A percentile compares a stretch with the other conserved stretches of the same genome.
Conservation (phyloP, 1,140 invertebrate genomes). For the Ectropis grisescens region DNA sequence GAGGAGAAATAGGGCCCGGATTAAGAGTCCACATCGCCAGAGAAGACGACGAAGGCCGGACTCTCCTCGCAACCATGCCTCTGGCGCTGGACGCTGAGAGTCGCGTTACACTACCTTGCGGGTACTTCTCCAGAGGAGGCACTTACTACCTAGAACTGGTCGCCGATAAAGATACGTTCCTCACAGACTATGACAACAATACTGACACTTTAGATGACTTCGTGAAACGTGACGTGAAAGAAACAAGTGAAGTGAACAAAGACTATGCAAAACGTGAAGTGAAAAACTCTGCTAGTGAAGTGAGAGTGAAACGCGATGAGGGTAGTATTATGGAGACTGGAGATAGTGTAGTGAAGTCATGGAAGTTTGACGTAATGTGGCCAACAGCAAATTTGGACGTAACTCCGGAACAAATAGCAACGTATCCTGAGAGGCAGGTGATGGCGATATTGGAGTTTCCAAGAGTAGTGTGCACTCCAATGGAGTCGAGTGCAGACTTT, state of each 20-base stretch:
- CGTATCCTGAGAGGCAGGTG: slow-evolving; percentile 82
- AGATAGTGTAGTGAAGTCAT: slow-evolving; percentile 61
- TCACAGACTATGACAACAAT: slow-evolving; percentile 48
- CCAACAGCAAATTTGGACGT: slow-evolving; percentile 78
- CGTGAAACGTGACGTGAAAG: not conserved
- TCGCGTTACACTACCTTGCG: slow-evolving; percentile 75
- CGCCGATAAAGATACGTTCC: slow-evolving; percentile 55
- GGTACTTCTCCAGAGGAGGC: slow-evolving; percentile 77
- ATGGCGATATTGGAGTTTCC: slow-evolving; percentile 80
- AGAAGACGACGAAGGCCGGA: slow-evolving; percentile 72
- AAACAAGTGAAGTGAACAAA: too few relatives aligned
- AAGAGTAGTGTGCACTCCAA: slow-evolving; percentile 75
- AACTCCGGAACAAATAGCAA: slow-evolving; percentile 79
- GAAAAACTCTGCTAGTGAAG: slow-evolving; percentile 9
- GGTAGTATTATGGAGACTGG: slow-evolving; percentile 49
- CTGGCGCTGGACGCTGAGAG: slow-evolving; percentile 65
- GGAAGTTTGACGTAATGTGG: slow-evolving; percentile 83
- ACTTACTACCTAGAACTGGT: slow-evolving; percentile 59
- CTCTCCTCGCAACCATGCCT: slow-evolving; percentile 76
- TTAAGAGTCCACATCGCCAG: slow-evolving; percentile 51
- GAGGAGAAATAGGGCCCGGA: slow-evolving; percentile 38
- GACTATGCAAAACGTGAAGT: slow-evolving; percentile 1
- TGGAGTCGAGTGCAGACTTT: slow-evolving; percentile 76
- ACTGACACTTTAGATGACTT: slow-evolving; percentile 10
- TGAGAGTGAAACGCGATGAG: slow-evolving; percentile 43